Evolutionary conservation across 2,797 vertebrate species (phyloP).

Genomic region (Cottoperca gobio): DNA sequence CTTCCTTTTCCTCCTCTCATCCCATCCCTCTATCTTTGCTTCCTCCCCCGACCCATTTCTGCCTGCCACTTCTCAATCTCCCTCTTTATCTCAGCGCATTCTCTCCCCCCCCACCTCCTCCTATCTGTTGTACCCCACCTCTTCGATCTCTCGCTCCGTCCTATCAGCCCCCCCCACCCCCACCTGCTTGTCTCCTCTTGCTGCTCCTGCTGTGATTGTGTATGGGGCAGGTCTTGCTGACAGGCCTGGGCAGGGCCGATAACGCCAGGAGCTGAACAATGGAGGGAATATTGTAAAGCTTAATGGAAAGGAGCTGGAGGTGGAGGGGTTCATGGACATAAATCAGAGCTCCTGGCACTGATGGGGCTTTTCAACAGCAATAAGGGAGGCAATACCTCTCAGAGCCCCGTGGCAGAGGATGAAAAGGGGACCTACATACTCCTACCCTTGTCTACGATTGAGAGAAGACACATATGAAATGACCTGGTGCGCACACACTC

Average conservation of each 20-base stretch:
- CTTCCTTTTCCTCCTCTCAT: slow-evolving; percentile 39
- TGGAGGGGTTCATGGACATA: slow-evolving; percentile 81
- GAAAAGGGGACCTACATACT: slow-evolving; percentile 48
- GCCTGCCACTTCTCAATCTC: slow-evolving; percentile 56
- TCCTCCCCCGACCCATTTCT: slow-evolving; percentile 22
- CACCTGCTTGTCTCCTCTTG: neutral
- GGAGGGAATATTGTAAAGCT: slow-evolving; percentile 81
- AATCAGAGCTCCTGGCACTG: slow-evolving; percentile 81
- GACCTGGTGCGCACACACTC: slow-evolving; percentile 44
- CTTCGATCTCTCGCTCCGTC: slow-evolving; percentile 61
- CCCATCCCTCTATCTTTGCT: slow-evolving; percentile 11
- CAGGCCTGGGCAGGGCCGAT: slow-evolving; percentile 80
- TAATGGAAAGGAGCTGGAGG: slow-evolving; percentile 82
- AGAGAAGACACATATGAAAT: slow-evolving; percentile 56
- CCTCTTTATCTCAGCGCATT: slow-evolving; percentile 45
- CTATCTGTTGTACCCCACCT: slow-evolving; percentile 60
- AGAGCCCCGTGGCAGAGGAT: slow-evolving; percentile 48
- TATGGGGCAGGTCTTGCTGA: slow-evolving; percentile 70
- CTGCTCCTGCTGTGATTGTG: slow-evolving; percentile 60
- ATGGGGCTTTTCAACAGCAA: slow-evolving; percentile 84
- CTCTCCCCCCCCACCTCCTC: slow-evolving; percentile 22
- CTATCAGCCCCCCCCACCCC: slow-evolving; percentile 20
- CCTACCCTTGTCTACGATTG: slow-evolving; percentile 58
- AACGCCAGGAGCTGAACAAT: slow-evolving; percentile 79
- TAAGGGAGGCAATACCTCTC: slow-evolving; percentile 82